Conservation (phyloP, 1,140 invertebrate genomes). For the Venturia canescens region DNA sequence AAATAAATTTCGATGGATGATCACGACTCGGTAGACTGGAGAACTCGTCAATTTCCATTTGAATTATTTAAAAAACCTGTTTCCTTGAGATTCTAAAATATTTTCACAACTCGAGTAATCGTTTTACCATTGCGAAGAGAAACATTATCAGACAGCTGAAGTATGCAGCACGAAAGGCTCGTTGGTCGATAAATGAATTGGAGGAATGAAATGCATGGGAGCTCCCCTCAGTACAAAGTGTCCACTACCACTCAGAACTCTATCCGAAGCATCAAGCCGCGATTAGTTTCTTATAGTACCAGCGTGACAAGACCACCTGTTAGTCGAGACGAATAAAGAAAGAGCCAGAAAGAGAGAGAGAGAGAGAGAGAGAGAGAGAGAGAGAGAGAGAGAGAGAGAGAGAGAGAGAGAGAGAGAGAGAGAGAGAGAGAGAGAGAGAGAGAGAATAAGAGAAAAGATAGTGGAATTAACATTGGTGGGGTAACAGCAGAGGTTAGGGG, state of each 20-base stretch:
- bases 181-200: neutral
- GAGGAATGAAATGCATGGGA: neutral
- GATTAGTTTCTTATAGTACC: conserved; percentile 43
- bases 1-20: neutral
- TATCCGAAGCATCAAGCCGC: conserved; percentile 30
- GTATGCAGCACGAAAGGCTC: neutral
- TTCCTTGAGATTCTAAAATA: too few species aligned
- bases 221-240: neutral
- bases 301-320: conserved; percentile 65
- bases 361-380: conserved; percentile 11
- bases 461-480: conserved; percentile 64
- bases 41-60: too few species aligned
- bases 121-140: neutral
- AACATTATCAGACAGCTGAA: neutral
- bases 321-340: conserved; percentile 48
- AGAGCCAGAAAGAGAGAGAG: conserved; percentile 6
- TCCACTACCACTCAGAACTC: neutral
- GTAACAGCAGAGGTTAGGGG: neutral
- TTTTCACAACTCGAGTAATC: too few species aligned
- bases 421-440: conserved; percentile 13
- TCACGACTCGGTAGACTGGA: neutral
- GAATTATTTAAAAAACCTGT: too few species aligned
- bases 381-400: neutral
- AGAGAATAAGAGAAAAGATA: conserved; percentile 22
- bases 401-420: neutral